A percentile compares a stretch with the other conserved stretches of the same genome.
Evolutionary conservation across 1,140 invertebrate species (phyloP).

Genomic region (Vanessa tameamea): DNA sequence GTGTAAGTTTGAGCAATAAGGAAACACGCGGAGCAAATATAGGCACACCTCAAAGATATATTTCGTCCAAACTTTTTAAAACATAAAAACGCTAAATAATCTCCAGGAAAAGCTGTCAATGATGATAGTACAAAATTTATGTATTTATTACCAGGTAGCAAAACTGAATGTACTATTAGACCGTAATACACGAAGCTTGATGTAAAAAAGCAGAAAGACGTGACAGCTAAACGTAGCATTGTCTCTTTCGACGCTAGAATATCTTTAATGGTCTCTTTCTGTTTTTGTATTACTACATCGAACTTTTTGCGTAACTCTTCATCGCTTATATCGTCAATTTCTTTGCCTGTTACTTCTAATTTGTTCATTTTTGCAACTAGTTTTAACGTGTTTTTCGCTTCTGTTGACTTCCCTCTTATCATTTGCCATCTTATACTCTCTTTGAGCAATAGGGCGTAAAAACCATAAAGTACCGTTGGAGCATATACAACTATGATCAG

Average conservation of each 20-base stretch:
- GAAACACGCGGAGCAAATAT: slow-evolving; percentile 80
- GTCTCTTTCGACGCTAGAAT: slow-evolving; percentile 66
- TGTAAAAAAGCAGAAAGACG: slow-evolving; percentile 84
- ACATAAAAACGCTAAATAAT: slow-evolving; percentile 82
- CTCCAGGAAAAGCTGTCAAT: slow-evolving; percentile 85
- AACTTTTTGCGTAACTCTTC: slow-evolving; percentile 57
- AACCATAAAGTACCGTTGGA: slow-evolving; percentile 55
- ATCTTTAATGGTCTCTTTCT: slow-evolving; percentile 59
- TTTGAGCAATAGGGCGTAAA: slow-evolving; percentile 52
- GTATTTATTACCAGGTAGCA: slow-evolving; percentile 86
- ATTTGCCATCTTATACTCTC: slow-evolving; percentile 71
- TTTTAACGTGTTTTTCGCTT: slow-evolving; percentile 58
- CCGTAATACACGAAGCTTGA: slow-evolving; percentile 90
- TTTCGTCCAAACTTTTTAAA: slow-evolving; percentile 84
- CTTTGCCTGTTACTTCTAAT: slow-evolving; percentile 46
- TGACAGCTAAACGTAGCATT: slow-evolving; percentile 55
- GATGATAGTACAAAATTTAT: slow-evolving; percentile 85
- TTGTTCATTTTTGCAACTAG: slow-evolving; percentile 58
- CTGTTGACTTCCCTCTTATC: slow-evolving; percentile 54
- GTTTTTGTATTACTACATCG: slow-evolving; percentile 57
- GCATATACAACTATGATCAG: slow-evolving; percentile 58
- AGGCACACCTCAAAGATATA: slow-evolving; percentile 80
- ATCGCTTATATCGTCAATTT: slow-evolving; percentile 53
- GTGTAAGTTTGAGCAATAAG: slow-evolving; percentile 52
- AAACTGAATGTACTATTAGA: slow-evolving; percentile 87